These are phyloP conservation scores for Muscidifurax raptorellus DNA, from an alignment of 1,140 invertebrate species.

Conservation along the genomic window DNA sequence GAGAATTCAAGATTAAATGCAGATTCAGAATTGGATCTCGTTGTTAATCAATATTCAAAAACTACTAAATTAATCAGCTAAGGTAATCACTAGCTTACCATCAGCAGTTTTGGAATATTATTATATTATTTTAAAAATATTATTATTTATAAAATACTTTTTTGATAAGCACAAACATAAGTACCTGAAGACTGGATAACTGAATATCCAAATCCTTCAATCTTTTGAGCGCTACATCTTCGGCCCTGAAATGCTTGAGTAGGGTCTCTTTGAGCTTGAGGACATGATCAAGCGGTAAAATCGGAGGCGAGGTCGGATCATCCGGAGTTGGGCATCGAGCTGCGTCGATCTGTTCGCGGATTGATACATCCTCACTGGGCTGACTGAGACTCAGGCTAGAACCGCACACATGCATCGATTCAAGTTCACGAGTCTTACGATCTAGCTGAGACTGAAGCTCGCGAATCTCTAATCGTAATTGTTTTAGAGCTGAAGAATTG, in stretches of 20 bases:
- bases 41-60: too few species aligned
- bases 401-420: conserved; percentile 80
- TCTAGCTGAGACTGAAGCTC: conserved; percentile 80
- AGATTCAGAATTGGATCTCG: too few species aligned
- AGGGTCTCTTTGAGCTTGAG: conserved; percentile 81
- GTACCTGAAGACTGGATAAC: conserved; percentile 65
- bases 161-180: neutral
- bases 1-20: conserved; percentile 10
- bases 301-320: conserved; percentile 67
- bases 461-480: conserved; percentile 76
- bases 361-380: conserved; percentile 87
- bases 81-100: too few species aligned
- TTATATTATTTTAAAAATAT: too few species aligned
- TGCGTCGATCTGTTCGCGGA: conserved; percentile 79
- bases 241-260: conserved; percentile 80
- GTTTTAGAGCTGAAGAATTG: conserved; percentile 75
- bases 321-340: conserved; percentile 70
- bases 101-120: too few species aligned
- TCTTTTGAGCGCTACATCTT: conserved; percentile 84
- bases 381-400: conserved; percentile 79
- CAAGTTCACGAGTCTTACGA: conserved; percentile 81
- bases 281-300: conserved; percentile 77
- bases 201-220: conserved; percentile 86
- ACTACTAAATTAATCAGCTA: too few species aligned
- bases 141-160: too few species aligned